A percentile compares a stretch with the other conserved stretches of the same genome.
Evolutionary conservation across 2,888 invertebrate species (phyloP).

Genomic region (Abscondita cerata): DNA sequence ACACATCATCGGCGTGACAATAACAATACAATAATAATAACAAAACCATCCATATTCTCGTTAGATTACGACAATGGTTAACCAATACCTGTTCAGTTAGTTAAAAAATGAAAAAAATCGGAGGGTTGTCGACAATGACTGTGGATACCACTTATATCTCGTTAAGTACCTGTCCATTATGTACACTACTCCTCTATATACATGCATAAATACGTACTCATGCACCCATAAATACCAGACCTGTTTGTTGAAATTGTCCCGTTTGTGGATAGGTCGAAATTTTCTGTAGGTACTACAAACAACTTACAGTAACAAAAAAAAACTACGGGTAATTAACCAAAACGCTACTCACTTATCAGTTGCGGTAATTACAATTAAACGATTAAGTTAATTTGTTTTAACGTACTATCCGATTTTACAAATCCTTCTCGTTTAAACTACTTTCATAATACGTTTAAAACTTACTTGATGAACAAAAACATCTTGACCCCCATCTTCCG

Average conservation of each 20-base stretch:
- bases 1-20: constrained; percentile 37
- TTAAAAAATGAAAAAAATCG: constrained; percentile 49
- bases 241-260: constrained; percentile 20
- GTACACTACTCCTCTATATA: constrained; percentile 38
- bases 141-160: constrained; percentile 44
- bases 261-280: constrained; percentile 21
- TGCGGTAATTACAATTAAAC: too few relatives aligned
- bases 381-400: too few relatives aligned
- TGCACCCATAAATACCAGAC: constrained; percentile 16
- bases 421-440: too few relatives aligned
- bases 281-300: too few relatives aligned
- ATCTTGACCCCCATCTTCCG: constrained; percentile 88
- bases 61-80: neutral
- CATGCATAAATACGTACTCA: constrained; percentile 19
- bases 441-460: neutral
- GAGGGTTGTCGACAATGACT: constrained; percentile 41
- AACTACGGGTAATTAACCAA: too few relatives aligned
- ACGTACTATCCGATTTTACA: too few relatives aligned
- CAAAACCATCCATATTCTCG: constrained; percentile 44
- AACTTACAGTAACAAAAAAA: too few relatives aligned
- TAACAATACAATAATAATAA: constrained; percentile 38
- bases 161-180: constrained; percentile 51
- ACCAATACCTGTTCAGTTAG: constrained; percentile 44
- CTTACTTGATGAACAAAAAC: constrained; percentile 94
- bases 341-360: too few relatives aligned